phyloP scores from a whole-genome alignment of 2,113 vertebrate species.

The Numida meleagris region DNA sequence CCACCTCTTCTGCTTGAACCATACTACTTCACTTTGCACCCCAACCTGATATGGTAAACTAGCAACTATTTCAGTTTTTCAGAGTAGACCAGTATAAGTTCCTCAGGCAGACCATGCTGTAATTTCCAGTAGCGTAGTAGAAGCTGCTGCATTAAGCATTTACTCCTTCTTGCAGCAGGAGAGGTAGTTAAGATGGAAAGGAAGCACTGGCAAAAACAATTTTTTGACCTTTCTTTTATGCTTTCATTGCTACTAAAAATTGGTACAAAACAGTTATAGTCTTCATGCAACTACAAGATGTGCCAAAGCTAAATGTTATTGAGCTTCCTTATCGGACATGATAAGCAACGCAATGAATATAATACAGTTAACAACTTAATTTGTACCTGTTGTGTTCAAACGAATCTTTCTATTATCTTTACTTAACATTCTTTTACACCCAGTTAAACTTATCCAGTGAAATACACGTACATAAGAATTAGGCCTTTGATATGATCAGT shows the following conservation, averaged over 20 bases:
- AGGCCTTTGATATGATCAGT: slow-evolving; percentile 69
- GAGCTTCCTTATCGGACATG: slow-evolving; percentile 56
- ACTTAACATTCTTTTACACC: slow-evolving; percentile 64
- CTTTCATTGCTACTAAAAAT: neutral
- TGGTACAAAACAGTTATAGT: slow-evolving; percentile 23
- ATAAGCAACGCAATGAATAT: slow-evolving; percentile 65
- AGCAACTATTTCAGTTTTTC: neutral
- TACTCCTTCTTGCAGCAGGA: neutral
- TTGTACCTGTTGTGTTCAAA: slow-evolving; percentile 67
- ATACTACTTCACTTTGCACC: neutral
- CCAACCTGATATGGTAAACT: neutral
- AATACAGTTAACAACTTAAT: slow-evolving; percentile 59
- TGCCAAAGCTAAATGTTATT: slow-evolving; percentile 47
- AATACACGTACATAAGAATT: slow-evolving; percentile 63
- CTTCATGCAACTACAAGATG: slow-evolving; percentile 38
- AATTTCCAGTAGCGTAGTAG: neutral
- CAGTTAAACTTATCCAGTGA: slow-evolving; percentile 64
- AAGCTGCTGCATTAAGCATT: neutral
- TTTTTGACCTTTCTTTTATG: neutral
- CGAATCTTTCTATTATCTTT: slow-evolving; percentile 71
- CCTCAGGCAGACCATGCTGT: neutral
- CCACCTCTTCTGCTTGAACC: neutral
- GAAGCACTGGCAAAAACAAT: neutral
- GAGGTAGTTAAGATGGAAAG: neutral
- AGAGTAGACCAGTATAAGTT: neutral